These are phyloP conservation scores for Dryobotodes eremita DNA, from an alignment of 2,888 invertebrate genomes.

Conservation along the genomic window DNA sequence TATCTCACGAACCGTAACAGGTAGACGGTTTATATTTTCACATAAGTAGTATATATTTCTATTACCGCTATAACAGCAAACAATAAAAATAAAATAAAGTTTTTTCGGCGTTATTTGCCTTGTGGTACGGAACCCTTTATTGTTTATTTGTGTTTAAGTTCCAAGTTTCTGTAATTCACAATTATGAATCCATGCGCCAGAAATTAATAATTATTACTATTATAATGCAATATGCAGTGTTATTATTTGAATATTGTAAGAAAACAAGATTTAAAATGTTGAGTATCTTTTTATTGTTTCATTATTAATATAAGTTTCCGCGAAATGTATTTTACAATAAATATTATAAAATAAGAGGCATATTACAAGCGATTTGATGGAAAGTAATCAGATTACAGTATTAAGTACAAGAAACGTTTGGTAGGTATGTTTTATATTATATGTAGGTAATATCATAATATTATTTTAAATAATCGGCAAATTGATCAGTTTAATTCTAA, in stretches of 20 bases:
- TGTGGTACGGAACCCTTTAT: no score
- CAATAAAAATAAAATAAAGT: no score
- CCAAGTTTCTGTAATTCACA: no score
- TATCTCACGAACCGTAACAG: no score
- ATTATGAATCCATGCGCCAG: no score
- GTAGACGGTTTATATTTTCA: no score
- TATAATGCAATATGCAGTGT: no score
- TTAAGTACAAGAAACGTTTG: not conserved
- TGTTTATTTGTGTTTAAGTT: no score
- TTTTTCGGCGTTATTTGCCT: no score
- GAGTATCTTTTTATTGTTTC: constrained; percentile 51
- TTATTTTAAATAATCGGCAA: not conserved
- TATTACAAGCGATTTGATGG: constrained; percentile 38
- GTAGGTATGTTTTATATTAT: not conserved
- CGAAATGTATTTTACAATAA: constrained; percentile 51
- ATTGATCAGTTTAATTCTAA: not conserved
- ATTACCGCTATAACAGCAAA: no score
- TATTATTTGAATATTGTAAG: constrained; percentile 2
- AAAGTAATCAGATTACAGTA: constrained; percentile 14
- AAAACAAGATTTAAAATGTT: constrained; percentile 30
- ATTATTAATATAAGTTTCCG: constrained; percentile 20
- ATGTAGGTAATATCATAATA: not conserved
- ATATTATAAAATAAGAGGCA: constrained; percentile 26
- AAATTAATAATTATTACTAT: no score
- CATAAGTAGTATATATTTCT: no score